phyloP scores from a whole-genome alignment of 1,140 invertebrate species.

The Piezodorus guildinii region DNA sequence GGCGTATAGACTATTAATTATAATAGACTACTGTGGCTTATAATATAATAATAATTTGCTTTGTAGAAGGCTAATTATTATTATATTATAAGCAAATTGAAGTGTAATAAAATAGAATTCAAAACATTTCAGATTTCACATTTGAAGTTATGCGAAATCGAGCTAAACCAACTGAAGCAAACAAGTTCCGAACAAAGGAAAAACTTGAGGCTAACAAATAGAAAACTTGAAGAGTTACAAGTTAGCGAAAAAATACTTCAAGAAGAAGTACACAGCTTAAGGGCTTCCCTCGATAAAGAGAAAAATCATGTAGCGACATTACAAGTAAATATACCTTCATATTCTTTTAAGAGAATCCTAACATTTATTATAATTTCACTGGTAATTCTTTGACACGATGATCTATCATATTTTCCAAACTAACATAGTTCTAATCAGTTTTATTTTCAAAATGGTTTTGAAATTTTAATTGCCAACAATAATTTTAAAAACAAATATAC shows the following conservation, averaged over 20 bases:
- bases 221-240: conserved; percentile 43
- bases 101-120: no score
- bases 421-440: no score
- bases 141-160: conserved; percentile 45
- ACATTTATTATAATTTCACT: no score
- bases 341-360: no score
- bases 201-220: conserved; percentile 40
- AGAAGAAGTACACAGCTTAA: conserved; percentile 41
- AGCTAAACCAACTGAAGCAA: conserved; percentile 44
- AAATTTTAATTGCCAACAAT: neutral
- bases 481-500: neutral
- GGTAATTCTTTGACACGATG: no score
- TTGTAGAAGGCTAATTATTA: no score
- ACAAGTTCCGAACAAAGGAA: conserved; percentile 46
- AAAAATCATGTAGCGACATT: conserved; percentile 37
- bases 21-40: no score
- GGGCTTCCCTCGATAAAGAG: conserved; percentile 39
- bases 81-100: no score
- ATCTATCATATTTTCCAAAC: no score
- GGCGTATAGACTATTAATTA: no score
- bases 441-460: no score
- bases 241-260: conserved; percentile 42
- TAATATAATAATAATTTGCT: no score
- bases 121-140: conserved; percentile 22
- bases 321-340: conserved; percentile 28